Conservation (phyloP, 1,140 invertebrate genomes). For the Thereuonema tuberculata region DNA sequence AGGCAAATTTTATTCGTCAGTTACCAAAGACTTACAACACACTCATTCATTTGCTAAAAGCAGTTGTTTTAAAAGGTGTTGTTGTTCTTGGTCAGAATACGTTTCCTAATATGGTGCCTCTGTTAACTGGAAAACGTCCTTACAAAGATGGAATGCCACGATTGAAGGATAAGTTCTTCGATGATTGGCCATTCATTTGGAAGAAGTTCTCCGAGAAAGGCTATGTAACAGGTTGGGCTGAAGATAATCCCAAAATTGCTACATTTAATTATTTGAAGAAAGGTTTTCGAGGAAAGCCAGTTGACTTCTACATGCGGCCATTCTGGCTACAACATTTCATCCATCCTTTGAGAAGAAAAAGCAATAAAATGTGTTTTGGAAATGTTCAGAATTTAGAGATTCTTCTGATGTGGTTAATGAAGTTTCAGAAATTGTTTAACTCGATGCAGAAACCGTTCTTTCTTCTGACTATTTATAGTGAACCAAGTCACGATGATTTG, state of each 20-base stretch:
- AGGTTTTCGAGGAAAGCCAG: neutral
- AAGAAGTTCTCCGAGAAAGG: neutral
- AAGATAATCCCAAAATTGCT: too few species aligned
- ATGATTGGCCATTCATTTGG: constrained; percentile 3
- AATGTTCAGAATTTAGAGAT: neutral
- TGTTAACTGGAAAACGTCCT: constrained; percentile 1
- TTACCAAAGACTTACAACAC: neutral
- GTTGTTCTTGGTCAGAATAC: neutral
- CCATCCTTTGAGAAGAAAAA: neutral
- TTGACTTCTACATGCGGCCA: neutral
- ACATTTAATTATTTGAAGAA: neutral
- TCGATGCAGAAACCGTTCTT: neutral
- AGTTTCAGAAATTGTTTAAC: neutral
- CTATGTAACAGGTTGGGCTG: neutral
- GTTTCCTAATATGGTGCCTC: neutral
- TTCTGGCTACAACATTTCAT: neutral
- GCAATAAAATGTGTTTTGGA: neutral
- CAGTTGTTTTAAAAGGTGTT: neutral
- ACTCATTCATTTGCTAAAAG: neutral
- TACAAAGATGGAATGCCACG: neutral
- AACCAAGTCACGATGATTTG: constrained; percentile 7
- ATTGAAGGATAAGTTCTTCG: neutral
- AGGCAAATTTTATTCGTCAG: neutral
- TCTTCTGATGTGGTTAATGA: neutral
- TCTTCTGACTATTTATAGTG: too few species aligned